Evolutionary conservation across 2,888 invertebrate species (phyloP), one percentile per base, ranked within the genome.

Genomic region (Mythimna lalbum): DNA sequence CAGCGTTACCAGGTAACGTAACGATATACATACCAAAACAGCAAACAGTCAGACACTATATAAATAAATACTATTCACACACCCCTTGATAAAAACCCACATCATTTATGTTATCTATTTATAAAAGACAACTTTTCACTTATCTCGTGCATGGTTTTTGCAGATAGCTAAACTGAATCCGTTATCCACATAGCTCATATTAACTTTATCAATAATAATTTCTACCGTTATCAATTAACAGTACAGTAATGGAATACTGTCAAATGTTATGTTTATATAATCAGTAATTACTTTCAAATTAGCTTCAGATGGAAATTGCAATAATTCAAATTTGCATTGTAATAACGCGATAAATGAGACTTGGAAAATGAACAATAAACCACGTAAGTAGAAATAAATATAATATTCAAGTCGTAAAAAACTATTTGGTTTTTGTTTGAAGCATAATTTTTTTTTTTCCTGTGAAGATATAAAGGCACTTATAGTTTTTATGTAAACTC

Each of bases 241-340:
- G 36, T 21, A 76, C 74, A 78, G 65, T 78, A 72, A 52, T 72
- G 27, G 17, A n/a, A 59, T 53, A 43, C 50, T 31, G 33, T 63
- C 33, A 49, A 36, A n/a, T 56, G 63, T 27, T 57, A 21, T 78
- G 76, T 76, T 59, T 23, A 55, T n/a, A 36, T 78, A 76, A 78
- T 73, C 56, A 52, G 36, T 61, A 23, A 66, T 73, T 73, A 63
- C 59, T 27, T 39, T 47, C 50, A 78, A 63, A 73, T 76, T 73
- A 63, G 63, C 50, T 61, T 63, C 67, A 66, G 73, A 10, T 59
- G 39, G 50, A 59, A 78, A 50, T 31, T 52, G 23, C 59, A 65
- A 12, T 23, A 10, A 31, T 49, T 17, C 57, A 47, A 64, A 71
- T 9, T 49, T 49, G 62, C 17, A 61, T 9, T 31, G 23, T 39